Base-by-base conservation (phyloP, 2,888 invertebrate species). In the Metopia argyrocephala region DNA sequence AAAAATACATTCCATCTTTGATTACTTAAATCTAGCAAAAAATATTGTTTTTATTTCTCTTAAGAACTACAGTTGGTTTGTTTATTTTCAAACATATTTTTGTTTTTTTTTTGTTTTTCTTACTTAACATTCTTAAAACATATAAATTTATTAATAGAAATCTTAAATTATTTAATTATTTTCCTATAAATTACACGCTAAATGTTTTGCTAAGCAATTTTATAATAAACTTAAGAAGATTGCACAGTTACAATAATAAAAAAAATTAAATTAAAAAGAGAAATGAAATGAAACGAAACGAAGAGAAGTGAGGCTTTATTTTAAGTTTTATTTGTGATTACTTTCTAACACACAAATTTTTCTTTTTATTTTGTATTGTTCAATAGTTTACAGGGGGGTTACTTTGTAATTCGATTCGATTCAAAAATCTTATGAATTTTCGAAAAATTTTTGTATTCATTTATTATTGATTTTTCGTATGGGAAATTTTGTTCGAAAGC, bases 91-190 rank as follows among this genome's bases (percentile, higher is more conserved):
- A 66, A 27, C 73, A 18, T 54, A 68, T 62, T 56, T n/a, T 48
- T 48, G 82, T 84, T 82, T 76, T 66, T 71, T 59, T 73, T 79
- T 46, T 74, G 66, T 82, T 71, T n/a, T 45, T 73, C 69, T 82
- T 25, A 71, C 75, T 84, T 82, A 69, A 76, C 62, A 78, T 82
- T 38, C 54, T 70, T 80, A 80, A 75, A 64, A 68, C 31, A 52
- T 74, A 27, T 38, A 46, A 70, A 71, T 21, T 46, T 52, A 20
- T 69, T 61, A 52, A 45, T 27, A n/a, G n/a, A n/a, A n/a, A 71
- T 66, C 27, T 56, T 76, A 54, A 83, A 78, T 38, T 38, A 38
- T 38, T 84, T 83, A 31, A 12, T 31, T 38, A 12, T 38, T 38
- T 38, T 38, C 2, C 31, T 15, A 9, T 38, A 15, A 12, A 38